Conservation (phyloP, 2,888 invertebrate genomes). For the Philonicus albiceps region DNA sequence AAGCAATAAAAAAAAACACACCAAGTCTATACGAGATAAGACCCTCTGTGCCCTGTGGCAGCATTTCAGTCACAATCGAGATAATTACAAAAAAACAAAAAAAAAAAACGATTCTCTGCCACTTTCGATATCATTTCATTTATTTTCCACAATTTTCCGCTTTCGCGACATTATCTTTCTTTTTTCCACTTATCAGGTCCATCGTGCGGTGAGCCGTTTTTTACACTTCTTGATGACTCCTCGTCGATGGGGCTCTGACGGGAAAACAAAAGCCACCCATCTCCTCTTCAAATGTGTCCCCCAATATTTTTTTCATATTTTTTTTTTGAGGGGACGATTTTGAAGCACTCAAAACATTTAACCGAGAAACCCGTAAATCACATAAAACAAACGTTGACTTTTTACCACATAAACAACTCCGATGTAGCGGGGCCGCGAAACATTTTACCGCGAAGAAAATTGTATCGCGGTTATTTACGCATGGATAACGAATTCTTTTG, state of each 20-base stretch:
- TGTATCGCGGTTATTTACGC: background rate
- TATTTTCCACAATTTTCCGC: conserved; percentile 7
- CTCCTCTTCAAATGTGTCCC: background rate
- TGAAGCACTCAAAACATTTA: background rate
- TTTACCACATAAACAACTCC: background rate
- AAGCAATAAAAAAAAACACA: background rate
- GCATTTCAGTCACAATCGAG: conserved; percentile 3
- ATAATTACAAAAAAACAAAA: background rate
- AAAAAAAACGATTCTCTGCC: background rate
- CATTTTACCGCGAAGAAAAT: background rate
- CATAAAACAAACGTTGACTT: background rate
- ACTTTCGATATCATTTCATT: conserved; percentile 22
- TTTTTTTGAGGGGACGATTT: background rate
- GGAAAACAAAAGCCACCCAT: background rate
- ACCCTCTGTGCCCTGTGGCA: background rate
- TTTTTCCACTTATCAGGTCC: background rate
- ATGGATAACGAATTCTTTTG: background rate
- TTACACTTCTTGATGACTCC: background rate
- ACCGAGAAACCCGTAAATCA: background rate
- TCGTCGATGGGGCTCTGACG: background rate
- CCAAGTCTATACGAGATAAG: background rate
- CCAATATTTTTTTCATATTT: background rate
- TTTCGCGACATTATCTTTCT: background rate
- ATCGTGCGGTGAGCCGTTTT: background rate
- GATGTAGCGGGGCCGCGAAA: background rate